Base-by-base conservation (phyloP, 2,797 vertebrate species). In the Pitangus sulphuratus region DNA sequence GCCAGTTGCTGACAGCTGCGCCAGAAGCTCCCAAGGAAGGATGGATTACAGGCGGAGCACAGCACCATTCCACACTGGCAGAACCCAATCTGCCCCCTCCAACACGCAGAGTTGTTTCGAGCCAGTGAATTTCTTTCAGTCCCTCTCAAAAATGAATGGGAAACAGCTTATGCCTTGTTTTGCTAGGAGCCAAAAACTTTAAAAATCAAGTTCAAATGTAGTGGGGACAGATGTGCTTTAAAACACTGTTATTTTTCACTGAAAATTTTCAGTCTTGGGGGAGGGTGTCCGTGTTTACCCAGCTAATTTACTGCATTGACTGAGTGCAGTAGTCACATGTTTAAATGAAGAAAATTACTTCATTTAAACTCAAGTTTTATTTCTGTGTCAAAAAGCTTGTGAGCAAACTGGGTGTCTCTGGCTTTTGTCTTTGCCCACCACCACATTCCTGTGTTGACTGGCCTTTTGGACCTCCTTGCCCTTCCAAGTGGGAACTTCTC, bases 331-430 rank as follows among this genome's bases (percentile, higher is more conserved):
- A 89, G 91, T 87, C 71, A 26, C 25, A 11, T 79, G 15, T 50
- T 89, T 82, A 53, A 80, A 79, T 70, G 45, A 65, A 84, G 48
- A 39, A 89, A 81, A 45, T 84, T 12, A 47, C 57, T 96, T 93
- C 28, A 37, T 90, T 92, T 89, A 77, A 94, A 48, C n/a, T 31
- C 3, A 71, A 86, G n/a, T 33, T 78, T 81, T 51, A 19, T 58
- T 12, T 80, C 40, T 44, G 8, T 90, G 71, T 79, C 28, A 77
- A 81, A 93, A 86, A 53, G 6, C n/a, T 31, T 51, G 39, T 48
- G 40, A 93, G 24, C 30, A 76, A 53, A 10, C 48, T 28, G 56
- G 7, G 21, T 69, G 33, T 8, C 2, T 51, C 24, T 72, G 35
- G 6, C 53, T 80, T 19, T 65, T 85, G 9, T 33, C 30, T 44